Evolutionary conservation across 2,113 vertebrate genomes (phyloP), one percentile per base, ranked within the genome.

Genomic region (Suricata suricatta): DNA sequence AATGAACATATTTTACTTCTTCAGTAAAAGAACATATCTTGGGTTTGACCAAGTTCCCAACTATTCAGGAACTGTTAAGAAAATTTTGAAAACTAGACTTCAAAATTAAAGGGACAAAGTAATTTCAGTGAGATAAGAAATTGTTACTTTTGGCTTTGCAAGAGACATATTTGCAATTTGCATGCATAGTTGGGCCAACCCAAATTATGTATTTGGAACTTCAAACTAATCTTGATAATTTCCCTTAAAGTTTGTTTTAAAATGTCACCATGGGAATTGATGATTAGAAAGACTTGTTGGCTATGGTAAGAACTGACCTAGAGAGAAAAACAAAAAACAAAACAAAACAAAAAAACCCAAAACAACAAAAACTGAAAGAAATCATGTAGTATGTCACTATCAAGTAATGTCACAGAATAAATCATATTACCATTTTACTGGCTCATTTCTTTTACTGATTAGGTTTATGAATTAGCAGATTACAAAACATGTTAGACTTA

Each of bases 401-500:
- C 35, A 95, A 95, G 38, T 64, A 76, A 66, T 64, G n/a, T 86
- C 66, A 93, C 14, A 41, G 57, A 93, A 29, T 89, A 92, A 85
- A 92, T 95, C 6, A 41, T 57, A 57, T 57, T 54, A 27, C 5
- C 15, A 76, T 63, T 66, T 69, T 50, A 71, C 8, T 79, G 29
- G 79, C 16, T 89, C 54, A 64, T 92, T 93, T 94, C 29, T 33
- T 83, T 93, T 44, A 97, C 13, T 66, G 13, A 33, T 27, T 29
- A 84, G 5, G 15, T 92, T 89, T 84, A 71, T 64, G 19, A 92
- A 66, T 41, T 47, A 92, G 79, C 19, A 88, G 38, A 60, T 94
- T 72, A 87, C 52, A 33, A 83, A 91, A 92, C 79, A 64, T 82
- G 23, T 95, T 94, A 95, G 27, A 71, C 72, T 92, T 81, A 76